A percentile compares a stretch with the other conserved stretches of the same genome.
phyloP scores from a whole-genome alignment of 2,113 vertebrate genomes.

The Azemiops feae region DNA sequence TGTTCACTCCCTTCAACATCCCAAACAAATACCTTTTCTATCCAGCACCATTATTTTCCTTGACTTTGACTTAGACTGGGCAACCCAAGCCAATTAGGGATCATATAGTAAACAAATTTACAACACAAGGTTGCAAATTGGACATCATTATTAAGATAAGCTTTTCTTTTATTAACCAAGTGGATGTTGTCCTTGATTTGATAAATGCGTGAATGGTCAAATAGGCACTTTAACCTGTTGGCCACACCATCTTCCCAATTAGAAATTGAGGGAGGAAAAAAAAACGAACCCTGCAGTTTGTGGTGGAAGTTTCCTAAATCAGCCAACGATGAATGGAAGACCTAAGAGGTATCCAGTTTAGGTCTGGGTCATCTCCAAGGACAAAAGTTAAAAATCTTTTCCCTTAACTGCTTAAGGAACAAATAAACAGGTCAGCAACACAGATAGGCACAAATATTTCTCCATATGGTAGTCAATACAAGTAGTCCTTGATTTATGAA shows the following conservation, averaged over 20 bases:
- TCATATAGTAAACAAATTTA: background rate
- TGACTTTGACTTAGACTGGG: background rate
- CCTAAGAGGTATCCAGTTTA: background rate
- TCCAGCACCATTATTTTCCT: background rate
- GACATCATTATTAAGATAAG: background rate
- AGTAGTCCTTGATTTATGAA: background rate
- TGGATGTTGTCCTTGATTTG: background rate
- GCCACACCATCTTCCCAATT: background rate
- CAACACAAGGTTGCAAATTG: background rate
- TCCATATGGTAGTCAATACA: background rate
- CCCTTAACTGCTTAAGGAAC: background rate
- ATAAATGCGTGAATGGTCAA: background rate
- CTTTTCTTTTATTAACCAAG: background rate
- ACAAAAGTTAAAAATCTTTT: background rate
- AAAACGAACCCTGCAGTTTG: background rate
- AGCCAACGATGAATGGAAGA: background rate
- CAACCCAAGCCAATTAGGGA: background rate
- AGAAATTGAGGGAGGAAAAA: background rate
- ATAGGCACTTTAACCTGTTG: background rate
- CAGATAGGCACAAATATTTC: background rate
- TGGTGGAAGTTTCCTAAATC: background rate
- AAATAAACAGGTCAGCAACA: background rate
- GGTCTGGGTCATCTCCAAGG: background rate
- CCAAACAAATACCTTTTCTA: background rate
- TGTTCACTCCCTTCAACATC: background rate